These are phyloP conservation scores for Heliothis peltigera DNA, from an alignment of 2,888 invertebrate genomes.

Conservation along the genomic window DNA sequence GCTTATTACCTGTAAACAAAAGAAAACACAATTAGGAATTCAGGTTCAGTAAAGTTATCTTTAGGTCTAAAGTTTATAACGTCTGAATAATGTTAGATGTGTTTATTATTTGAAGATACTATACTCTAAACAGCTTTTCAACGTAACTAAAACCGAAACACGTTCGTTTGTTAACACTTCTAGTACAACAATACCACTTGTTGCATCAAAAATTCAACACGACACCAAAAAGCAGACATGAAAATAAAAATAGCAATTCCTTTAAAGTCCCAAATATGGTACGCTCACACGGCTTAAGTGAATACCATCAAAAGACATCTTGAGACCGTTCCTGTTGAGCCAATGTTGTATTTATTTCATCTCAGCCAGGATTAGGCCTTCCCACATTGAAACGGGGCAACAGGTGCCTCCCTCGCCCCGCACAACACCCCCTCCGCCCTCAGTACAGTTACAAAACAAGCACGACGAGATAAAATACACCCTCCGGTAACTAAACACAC, in stretches of 20 bases:
- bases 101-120: no score
- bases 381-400: conserved; percentile 80
- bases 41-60: neutral
- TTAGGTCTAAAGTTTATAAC: no score
- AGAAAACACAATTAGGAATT: neutral
- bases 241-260: conserved; percentile 58
- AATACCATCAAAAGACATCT: conserved; percentile 70
- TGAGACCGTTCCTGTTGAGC: conserved; percentile 66
- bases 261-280: conserved; percentile 59
- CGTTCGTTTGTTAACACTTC: conserved; percentile 44
- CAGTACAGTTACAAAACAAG: conserved; percentile 74
- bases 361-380: conserved; percentile 82
- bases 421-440: conserved; percentile 44
- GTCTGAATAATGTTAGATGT: no score
- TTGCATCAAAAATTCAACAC: conserved; percentile 51
- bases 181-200: conserved; percentile 54
- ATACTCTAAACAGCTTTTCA: neutral
- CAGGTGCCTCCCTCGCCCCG: conserved; percentile 76
- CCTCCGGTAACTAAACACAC: conserved; percentile 75
- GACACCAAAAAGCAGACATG: conserved; percentile 19
- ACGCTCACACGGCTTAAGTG: conserved; percentile 55
- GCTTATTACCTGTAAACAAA: conserved; percentile 55
- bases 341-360: conserved; percentile 86
- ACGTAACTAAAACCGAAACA: conserved; percentile 19
- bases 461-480: conserved; percentile 77